phyloP scores from a whole-genome alignment of 2,113 vertebrate genomes.

The Rissa tridactyla region DNA sequence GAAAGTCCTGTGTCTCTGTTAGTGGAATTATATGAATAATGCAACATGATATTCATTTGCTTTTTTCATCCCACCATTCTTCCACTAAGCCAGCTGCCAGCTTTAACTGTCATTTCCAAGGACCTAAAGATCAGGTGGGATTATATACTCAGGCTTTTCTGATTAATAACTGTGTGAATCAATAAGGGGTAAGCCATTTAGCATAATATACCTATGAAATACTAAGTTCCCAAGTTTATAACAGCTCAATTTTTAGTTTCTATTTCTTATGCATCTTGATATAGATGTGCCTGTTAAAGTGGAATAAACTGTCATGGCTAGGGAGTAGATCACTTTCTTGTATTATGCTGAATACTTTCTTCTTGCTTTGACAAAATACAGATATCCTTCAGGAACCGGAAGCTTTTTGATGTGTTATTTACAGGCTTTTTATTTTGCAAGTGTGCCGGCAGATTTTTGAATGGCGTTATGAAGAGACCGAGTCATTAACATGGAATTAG shows the following conservation, averaged over 20 bases:
- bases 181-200: constrained; percentile 57
- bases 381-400: not conserved
- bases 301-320: not conserved
- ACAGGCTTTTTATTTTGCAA: not conserved
- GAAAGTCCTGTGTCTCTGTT: constrained; percentile 14
- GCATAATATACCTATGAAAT: constrained; percentile 47
- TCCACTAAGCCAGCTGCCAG: constrained; percentile 46
- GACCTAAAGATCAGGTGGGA: constrained; percentile 57
- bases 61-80: not conserved
- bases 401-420: not conserved
- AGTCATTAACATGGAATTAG: not conserved
- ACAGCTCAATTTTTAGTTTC: constrained; percentile 7
- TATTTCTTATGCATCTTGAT: not conserved
- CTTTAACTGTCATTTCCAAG: constrained; percentile 63
- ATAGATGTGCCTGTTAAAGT: not conserved
- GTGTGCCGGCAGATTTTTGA: not conserved
- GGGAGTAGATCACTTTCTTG: not conserved
- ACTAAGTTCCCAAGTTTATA: constrained; percentile 18
- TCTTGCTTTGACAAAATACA: not conserved
- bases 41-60: constrained; percentile 39
- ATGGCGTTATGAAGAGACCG: not conserved
- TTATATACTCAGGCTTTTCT: constrained; percentile 56
- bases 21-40: constrained; percentile 64
- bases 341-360: not conserved
- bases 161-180: constrained; percentile 55